Conservation (phyloP, 2,888 invertebrate genomes). For the Drosophila mayaguana region DNA sequence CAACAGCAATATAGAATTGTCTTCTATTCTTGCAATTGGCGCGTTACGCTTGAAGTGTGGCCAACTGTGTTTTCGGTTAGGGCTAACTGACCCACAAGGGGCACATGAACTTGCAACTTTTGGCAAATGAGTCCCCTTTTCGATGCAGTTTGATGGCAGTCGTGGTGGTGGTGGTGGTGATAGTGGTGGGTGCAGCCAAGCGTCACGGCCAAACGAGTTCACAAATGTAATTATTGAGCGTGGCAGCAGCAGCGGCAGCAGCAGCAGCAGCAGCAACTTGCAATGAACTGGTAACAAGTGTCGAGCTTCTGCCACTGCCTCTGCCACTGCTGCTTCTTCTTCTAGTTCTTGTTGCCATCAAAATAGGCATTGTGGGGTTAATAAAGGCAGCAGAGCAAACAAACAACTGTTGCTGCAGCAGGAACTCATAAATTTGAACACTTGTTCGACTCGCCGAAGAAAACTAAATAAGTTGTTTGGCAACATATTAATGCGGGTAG, state of each 20-base stretch:
- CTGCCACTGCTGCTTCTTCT: background rate
- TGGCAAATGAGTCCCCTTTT: slow-evolving; percentile 44
- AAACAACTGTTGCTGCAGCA: slow-evolving; percentile 50
- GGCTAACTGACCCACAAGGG: slow-evolving; percentile 53
- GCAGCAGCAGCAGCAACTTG: slow-evolving; percentile 23
- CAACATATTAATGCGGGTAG: slow-evolving; percentile 16
- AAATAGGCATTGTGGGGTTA: slow-evolving; percentile 45
- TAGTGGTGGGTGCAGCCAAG: slow-evolving; percentile 48
- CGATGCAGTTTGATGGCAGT: slow-evolving; percentile 53
- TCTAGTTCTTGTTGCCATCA: slow-evolving; percentile 11
- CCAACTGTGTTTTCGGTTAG: slow-evolving; percentile 15
- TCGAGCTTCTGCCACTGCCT: slow-evolving; percentile 1
- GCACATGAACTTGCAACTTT: slow-evolving; percentile 64
- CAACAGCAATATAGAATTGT: slow-evolving; percentile 33
- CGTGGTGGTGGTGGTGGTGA: slow-evolving; percentile 2
- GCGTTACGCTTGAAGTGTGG: slow-evolving; percentile 61
- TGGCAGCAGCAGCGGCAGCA: slow-evolving; percentile 14
- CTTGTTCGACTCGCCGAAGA: slow-evolving; percentile 37
- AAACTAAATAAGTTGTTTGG: slow-evolving; percentile 57
- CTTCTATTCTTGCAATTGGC: slow-evolving; percentile 52
- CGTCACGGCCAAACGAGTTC: slow-evolving; percentile 42
- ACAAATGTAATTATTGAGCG: slow-evolving; percentile 60
- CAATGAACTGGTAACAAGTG: slow-evolving; percentile 63
- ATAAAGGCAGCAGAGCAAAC: slow-evolving; percentile 36
- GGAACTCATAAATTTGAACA: slow-evolving; percentile 62